Percentiles rank a stretch among this genome's conserved stretches.
Conservation (phyloP, 2,888 invertebrate genomes). For the Adineta ricciae region DNA sequence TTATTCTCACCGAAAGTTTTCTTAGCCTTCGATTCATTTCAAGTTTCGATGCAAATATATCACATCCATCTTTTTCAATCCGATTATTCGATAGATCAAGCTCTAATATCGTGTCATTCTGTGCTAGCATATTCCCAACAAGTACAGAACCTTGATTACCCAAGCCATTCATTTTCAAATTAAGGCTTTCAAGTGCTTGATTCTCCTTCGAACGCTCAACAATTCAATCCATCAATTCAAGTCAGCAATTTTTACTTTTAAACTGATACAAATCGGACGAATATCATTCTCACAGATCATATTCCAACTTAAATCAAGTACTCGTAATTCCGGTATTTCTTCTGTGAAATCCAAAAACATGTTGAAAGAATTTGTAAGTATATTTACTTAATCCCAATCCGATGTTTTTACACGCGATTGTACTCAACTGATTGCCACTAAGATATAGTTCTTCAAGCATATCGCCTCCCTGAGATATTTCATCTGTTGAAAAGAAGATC, state of each 20-base stretch:
- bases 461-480: not conserved
- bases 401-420: not conserved
- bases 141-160: not conserved
- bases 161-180: not conserved
- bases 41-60: constrained; percentile 14
- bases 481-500: no score
- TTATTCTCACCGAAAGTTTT: constrained; percentile 5
- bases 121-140: not conserved
- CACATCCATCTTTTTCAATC: constrained; percentile 1
- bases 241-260: not conserved
- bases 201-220: not conserved
- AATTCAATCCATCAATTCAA: not conserved
- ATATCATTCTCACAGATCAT: constrained; percentile 5
- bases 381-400: not conserved
- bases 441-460: not conserved
- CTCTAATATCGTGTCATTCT: not conserved
- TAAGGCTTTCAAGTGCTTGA: not conserved
- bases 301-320: constrained; percentile 16
- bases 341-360: not conserved
- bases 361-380: not conserved
- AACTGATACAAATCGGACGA: not conserved
- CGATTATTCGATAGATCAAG: not conserved
- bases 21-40: not conserved
- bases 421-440: not conserved
- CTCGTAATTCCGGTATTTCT: not conserved